Evolutionary conservation across 2,113 vertebrate genomes (phyloP), one percentile per base, ranked within the genome.

Genomic region (Neopipo cinnamomea): DNA sequence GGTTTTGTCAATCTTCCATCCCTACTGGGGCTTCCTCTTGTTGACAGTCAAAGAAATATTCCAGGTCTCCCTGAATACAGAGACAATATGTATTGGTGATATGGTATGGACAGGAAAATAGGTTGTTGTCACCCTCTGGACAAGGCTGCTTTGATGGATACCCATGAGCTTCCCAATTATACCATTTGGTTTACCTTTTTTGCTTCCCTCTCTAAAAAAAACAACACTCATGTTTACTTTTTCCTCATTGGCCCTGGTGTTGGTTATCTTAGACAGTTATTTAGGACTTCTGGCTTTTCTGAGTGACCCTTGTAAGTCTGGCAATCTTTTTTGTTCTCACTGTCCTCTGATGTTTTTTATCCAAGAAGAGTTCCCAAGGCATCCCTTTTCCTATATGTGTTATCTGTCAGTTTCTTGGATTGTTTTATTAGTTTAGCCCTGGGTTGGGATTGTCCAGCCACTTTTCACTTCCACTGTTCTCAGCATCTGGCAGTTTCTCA

Each of bases 361-460:
- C 25, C 52, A 59, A 59, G 42, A 72, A 13, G 46, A 42, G 7
- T 52, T 91, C 33, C 42, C 47, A 63, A 25, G 17, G 63, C 3
- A 30, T 11, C 19, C 6, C 23, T 68, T 79, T 63, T 47, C 25
- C 42, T 9, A 2, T 42, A 28, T 82, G 33, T 50, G 39, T 1
- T 50, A 68, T 16, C 66, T 63, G 44, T 9, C 33, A 76, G 37
- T 35, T 73, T 67, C 11, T 70, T 42, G 39, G 44, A 20, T 21
- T 62, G 24, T 50, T 89, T 73, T 31, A 28, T 30, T 33, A 50
- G 8, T 50, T 80, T 37, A 87, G 19, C 11, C 18, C 37, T 25
- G 46, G 7, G 8, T 0, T 63, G 52, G 55, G 11, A 5, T 14
- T 77, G 28, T 30, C 42, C 35, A 61, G 4, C 2, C 15, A 30